phyloP scores from a whole-genome alignment of 2,113 vertebrate genomes.

The Myotis lucifugus region DNA sequence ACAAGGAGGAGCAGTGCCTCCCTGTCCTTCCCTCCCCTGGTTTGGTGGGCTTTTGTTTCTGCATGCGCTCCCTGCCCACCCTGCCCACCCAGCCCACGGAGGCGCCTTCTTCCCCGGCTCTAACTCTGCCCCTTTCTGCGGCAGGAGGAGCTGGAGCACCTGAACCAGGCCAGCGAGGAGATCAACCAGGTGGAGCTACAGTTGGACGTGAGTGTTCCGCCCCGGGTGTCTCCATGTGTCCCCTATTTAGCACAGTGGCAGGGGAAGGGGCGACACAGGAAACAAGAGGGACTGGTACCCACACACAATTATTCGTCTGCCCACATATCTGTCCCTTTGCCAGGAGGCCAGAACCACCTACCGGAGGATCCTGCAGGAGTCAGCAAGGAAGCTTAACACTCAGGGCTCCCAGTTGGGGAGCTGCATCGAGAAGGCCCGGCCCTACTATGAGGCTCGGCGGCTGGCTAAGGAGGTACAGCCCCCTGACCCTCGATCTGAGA shows the following conservation, averaged over 20 bases:
- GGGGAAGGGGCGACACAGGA: neutral
- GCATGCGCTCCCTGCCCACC: accelerated
- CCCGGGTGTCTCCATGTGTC: neutral
- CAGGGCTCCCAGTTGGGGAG: constrained; percentile 92
- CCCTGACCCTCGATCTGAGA: neutral
- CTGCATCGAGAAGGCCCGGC: constrained; percentile 93
- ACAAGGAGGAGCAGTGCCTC: neutral
- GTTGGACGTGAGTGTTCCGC: constrained; percentile 88
- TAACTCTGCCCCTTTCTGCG: neutral
- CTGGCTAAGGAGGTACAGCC: constrained; percentile 90
- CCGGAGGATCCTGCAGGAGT: constrained; percentile 92
- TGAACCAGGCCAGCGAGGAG: constrained; percentile 94
- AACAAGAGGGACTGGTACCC: neutral
- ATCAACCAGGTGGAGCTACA: constrained; percentile 94
- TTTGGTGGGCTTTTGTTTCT: neutral
- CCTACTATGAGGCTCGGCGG: constrained; percentile 93
- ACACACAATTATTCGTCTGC: neutral
- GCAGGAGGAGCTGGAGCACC: constrained; percentile 93
- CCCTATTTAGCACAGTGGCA: neutral
- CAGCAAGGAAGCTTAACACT: constrained; percentile 91
- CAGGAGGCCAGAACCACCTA: constrained; percentile 95
- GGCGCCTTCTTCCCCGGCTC: neutral
- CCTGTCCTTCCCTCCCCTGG: neutral
- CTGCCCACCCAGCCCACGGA: neutral
- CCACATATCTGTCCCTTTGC: neutral